These are phyloP conservation scores for Cheilosia scutellata DNA, from an alignment of 2,888 invertebrate species.

Conservation along the genomic window DNA sequence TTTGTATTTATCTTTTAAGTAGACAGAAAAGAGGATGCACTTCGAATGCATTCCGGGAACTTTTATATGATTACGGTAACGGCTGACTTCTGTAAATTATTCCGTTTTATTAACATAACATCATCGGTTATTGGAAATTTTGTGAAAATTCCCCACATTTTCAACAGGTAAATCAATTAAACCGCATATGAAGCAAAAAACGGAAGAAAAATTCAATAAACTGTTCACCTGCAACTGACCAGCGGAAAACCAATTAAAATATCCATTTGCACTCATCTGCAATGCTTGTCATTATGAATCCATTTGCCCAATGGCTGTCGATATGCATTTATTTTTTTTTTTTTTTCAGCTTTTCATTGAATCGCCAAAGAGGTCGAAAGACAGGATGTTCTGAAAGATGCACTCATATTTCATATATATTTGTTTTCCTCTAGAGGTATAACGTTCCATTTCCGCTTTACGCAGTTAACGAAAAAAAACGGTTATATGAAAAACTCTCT, in stretches of 20 bases:
- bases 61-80: neutral
- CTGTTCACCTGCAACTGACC: constrained; percentile 12
- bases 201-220: neutral
- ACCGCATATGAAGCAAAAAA: neutral
- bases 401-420: neutral
- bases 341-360: neutral
- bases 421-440: neutral
- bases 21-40: no score
- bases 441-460: constrained; percentile 11
- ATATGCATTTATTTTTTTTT: neutral
- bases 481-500: neutral
- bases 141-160: neutral
- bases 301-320: neutral
- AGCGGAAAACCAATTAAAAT: constrained; percentile 30
- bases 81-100: neutral
- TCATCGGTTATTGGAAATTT: neutral
- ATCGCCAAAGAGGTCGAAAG: neutral
- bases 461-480: neutral
- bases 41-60: no score
- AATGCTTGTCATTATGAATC: constrained; percentile 1
- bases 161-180: neutral
- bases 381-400: neutral
- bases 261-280: constrained; percentile 22
- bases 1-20: no score
- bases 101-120: neutral